Base-by-base conservation (phyloP, 2,888 invertebrate species). In the Arge pagana region DNA sequence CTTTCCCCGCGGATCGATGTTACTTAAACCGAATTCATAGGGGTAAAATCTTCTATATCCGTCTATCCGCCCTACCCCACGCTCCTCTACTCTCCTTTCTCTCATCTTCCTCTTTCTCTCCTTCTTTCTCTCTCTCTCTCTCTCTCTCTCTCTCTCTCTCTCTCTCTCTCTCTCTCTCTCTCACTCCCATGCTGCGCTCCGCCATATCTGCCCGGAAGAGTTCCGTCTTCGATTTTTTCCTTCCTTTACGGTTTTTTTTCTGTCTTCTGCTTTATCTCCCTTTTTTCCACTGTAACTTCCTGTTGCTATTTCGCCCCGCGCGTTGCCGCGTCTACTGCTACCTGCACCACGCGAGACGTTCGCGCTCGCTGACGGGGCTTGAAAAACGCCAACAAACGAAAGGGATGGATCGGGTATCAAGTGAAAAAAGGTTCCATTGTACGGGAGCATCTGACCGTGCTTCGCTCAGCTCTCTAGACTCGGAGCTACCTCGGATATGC, bases 11-110 rank as follows among this genome's bases (percentile, higher is more conserved):
- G 66, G 74, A 74, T 76, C 75, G 66, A 74, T 76, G 76, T 76
- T 76, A 74, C 67, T 68, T 76, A 75, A 76, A 75, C 74, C 72
- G 68, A 73, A 73, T 76, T 76, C 76, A 76, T 76, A 71, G 72
- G 71, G 67, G 58, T 36, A 21, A 35, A 33, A 41, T 26, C 19
- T 13, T 40, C 41, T 28, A 45, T 43, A 40, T 23, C 51, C 42
- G 37, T 24, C 40, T 48, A 28, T 41, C 18, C 18, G n/a, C 51
- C 42, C 43, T 42, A 41, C 8, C 56, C 58, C 56, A 52, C 41
- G 49, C 55, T 62, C 57, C 59, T 66, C 59, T 57, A 56, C 59
- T 49, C 56, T 57, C 58, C 58, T 58, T 54, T 52, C 54, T 36
- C 56, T 24, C 28, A 23, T 48, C 48, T 42, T 37, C 36, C 41